A percentile compares a stretch with the other conserved stretches of the same genome.
These are phyloP conservation scores for Tetheella fluctuosa DNA, from an alignment of 2,888 invertebrate species.

Conservation along the genomic window DNA sequence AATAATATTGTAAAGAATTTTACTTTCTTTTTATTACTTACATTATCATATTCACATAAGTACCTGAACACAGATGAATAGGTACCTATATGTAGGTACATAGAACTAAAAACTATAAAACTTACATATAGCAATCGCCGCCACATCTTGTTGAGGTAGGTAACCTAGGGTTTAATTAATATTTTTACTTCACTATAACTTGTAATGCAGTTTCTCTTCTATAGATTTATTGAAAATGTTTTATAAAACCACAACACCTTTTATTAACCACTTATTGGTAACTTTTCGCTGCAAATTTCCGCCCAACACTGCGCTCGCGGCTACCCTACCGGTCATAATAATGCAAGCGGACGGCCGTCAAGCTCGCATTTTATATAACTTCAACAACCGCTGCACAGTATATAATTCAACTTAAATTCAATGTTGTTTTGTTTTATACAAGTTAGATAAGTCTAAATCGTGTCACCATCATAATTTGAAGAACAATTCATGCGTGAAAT, in stretches of 20 bases:
- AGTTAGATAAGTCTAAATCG: constrained; percentile 70
- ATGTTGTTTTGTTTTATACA: constrained; percentile 67
- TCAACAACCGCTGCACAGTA: constrained; percentile 62
- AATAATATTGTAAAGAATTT: too few species aligned
- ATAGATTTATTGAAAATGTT: constrained; percentile 14
- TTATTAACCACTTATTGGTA: constrained; percentile 35
- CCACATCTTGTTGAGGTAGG: constrained; percentile 58
- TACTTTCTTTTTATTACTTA: too few species aligned
- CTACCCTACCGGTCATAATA: constrained; percentile 57
- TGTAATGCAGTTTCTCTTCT: constrained; percentile 16
- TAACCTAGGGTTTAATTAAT: constrained; percentile 21
- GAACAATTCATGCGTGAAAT: constrained; percentile 62
- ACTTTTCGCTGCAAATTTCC: constrained; percentile 47
- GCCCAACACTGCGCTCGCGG: constrained; percentile 60
- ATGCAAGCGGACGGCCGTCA: constrained; percentile 63
- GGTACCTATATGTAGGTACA: too few species aligned
- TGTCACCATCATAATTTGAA: constrained; percentile 58
- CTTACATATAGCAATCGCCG: constrained; percentile 44
- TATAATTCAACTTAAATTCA: constrained; percentile 60
- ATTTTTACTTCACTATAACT: constrained; percentile 40
- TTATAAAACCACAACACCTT: constrained; percentile 41
- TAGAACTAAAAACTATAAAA: constrained; percentile 33
- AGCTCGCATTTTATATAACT: constrained; percentile 73
- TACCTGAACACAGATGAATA: too few species aligned
- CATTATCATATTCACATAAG: too few species aligned